These are phyloP conservation scores for Poeciliopsis retropinna DNA, from an alignment of 2,113 vertebrate species.

Conservation along the genomic window DNA sequence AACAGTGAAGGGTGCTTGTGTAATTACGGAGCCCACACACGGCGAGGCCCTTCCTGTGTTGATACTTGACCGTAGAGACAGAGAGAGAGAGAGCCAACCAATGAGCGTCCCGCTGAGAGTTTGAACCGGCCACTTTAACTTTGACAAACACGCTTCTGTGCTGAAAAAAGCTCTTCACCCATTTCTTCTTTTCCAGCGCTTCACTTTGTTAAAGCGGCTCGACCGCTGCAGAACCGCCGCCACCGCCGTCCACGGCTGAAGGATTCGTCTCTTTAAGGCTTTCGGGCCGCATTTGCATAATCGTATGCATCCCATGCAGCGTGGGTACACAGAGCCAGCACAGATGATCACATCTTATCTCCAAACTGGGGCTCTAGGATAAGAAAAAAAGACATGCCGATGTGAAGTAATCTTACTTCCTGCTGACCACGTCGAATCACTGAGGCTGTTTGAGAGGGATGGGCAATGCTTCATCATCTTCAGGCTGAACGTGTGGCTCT, in stretches of 20 bases:
- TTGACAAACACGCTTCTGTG: conserved; percentile 38
- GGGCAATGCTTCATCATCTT: conserved; percentile 44
- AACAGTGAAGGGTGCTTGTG: conserved; percentile 29
- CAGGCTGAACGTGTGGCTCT: conserved; percentile 29
- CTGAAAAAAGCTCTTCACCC: conserved; percentile 3
- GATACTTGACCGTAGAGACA: conserved; percentile 67
- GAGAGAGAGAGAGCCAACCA: conserved; percentile 37
- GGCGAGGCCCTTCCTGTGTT: conserved; percentile 60
- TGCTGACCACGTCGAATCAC: conserved; percentile 75
- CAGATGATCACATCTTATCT: conserved; percentile 79
- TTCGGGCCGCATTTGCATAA: conserved; percentile 78
- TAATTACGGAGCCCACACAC: conserved; percentile 51
- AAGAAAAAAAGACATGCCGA: conserved; percentile 69
- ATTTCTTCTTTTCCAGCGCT: conserved; percentile 12
- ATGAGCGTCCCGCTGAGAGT: conserved; percentile 54
- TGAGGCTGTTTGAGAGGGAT: conserved; percentile 54
- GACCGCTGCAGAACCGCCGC: conserved; percentile 23
- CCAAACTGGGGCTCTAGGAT: conserved; percentile 73
- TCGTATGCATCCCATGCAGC: conserved; percentile 78
- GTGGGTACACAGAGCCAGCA: conserved; percentile 74
- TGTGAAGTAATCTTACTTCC: conserved; percentile 69
- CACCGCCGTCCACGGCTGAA: conserved; percentile 41
- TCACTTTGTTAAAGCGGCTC: conserved; percentile 59
- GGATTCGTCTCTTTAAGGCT: conserved; percentile 74
- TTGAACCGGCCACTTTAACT: conserved; percentile 41